A percentile compares a stretch with the other conserved stretches of the same genome.
phyloP scores from a whole-genome alignment of 92 coral and sea anemone species.

The Phenganax marumi region DNA sequence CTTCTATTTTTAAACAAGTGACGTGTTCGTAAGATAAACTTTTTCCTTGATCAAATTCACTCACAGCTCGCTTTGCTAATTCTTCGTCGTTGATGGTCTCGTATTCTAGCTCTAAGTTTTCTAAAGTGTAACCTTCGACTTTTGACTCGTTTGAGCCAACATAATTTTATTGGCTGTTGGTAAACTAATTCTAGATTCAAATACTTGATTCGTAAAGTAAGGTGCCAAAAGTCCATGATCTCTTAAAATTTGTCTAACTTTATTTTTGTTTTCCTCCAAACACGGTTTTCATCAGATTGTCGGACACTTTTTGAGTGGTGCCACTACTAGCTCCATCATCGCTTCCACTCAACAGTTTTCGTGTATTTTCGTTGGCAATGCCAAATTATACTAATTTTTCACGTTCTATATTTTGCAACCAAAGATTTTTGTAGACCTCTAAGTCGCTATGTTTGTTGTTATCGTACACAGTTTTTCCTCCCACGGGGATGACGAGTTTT shows the following conservation, averaged over 20 bases:
- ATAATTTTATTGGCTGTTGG: too few species aligned
- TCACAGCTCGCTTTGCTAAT: neutral
- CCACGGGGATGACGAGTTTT: too few species aligned
- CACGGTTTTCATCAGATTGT: neutral
- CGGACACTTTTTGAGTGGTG: neutral
- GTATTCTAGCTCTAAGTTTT: slow-evolving; percentile 10
- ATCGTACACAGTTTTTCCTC: too few species aligned
- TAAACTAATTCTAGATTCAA: neutral
- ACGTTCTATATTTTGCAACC: neutral
- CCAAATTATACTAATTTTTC: neutral
- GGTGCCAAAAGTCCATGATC: slow-evolving; percentile 10
- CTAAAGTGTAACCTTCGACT: too few species aligned
- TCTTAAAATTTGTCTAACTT: neutral
- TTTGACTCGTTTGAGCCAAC: neutral
- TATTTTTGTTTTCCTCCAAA: neutral
- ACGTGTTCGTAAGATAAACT: slow-evolving; percentile 8
- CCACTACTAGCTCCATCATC: neutral
- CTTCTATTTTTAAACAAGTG: too few species aligned
- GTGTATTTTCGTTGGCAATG: neutral
- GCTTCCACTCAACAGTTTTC: neutral
- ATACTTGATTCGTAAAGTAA: neutral
- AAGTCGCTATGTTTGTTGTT: too few species aligned
- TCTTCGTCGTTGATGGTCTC: slow-evolving; percentile 12
- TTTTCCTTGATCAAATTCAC: too few species aligned
- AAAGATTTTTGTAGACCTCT: slow-evolving; percentile 20